These are phyloP conservation scores for Pristiophorus japonicus DNA, from an alignment of 2,113 vertebrate species.

Conservation along the genomic window DNA sequence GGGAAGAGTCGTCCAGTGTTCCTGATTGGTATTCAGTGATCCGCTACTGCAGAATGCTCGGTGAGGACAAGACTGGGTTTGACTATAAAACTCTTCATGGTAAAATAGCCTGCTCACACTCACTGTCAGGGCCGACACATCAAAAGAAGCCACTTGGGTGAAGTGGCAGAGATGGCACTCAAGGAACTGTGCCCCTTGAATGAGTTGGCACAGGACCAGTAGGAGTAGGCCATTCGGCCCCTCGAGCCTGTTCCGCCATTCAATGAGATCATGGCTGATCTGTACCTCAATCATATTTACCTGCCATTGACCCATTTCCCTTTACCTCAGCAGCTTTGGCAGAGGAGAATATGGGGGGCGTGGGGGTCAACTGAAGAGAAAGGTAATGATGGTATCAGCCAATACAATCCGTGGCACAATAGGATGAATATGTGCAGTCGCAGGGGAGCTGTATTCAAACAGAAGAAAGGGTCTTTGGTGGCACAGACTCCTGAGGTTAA, in stretches of 20 bases:
- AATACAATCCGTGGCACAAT: background rate
- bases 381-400: background rate
- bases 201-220: background rate
- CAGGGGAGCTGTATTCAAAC: background rate
- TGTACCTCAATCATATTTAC: background rate
- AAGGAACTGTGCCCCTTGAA: background rate
- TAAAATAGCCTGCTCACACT: background rate
- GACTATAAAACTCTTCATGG: background rate
- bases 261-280: background rate
- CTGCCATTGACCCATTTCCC: background rate
- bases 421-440: background rate
- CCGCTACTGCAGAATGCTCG: background rate
- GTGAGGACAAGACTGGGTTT: background rate
- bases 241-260: background rate
- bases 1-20: background rate
- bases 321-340: background rate
- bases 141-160: background rate
- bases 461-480: background rate
- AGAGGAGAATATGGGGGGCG: background rate
- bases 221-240: background rate
- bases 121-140: background rate
- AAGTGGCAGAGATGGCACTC: background rate
- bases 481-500: background rate
- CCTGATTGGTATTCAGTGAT: background rate
- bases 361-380: background rate